phyloP scores from a whole-genome alignment of 2,797 vertebrate species.

The Crocidura indochinensis region DNA sequence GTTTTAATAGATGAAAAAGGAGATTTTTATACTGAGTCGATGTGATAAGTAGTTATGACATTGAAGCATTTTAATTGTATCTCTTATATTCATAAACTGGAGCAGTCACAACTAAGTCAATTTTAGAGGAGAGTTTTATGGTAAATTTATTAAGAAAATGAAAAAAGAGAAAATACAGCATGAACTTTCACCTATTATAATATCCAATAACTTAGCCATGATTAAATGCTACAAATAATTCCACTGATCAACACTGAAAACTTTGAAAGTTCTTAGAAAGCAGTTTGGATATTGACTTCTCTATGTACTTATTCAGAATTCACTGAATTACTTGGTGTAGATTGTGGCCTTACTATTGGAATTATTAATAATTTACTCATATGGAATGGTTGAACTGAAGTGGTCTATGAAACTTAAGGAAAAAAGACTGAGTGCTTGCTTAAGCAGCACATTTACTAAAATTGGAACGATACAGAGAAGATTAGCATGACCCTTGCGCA shows the following conservation, averaged over 20 bases:
- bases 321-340: background rate
- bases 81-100: background rate
- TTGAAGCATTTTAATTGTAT: too few relatives aligned
- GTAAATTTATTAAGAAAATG: background rate
- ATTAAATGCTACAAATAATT: background rate
- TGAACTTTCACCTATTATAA: background rate
- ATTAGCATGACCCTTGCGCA: too few relatives aligned
- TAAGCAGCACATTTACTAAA: too few relatives aligned
- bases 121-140: background rate
- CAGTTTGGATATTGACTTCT: constrained; percentile 14
- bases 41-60: background rate
- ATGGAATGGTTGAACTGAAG: background rate
- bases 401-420: background rate
- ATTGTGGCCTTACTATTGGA: background rate
- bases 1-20: background rate
- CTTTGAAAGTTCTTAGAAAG: background rate
- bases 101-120: background rate
- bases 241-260: background rate
- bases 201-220: background rate
- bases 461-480: too few relatives aligned
- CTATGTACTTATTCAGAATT: constrained; percentile 1
- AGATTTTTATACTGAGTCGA: background rate
- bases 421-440: fast-evolving
- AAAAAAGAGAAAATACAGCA: background rate
- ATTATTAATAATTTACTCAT: background rate